These are phyloP conservation scores for Amorpha juglandis DNA, from an alignment of 2,888 invertebrate species.

Conservation along the genomic window DNA sequence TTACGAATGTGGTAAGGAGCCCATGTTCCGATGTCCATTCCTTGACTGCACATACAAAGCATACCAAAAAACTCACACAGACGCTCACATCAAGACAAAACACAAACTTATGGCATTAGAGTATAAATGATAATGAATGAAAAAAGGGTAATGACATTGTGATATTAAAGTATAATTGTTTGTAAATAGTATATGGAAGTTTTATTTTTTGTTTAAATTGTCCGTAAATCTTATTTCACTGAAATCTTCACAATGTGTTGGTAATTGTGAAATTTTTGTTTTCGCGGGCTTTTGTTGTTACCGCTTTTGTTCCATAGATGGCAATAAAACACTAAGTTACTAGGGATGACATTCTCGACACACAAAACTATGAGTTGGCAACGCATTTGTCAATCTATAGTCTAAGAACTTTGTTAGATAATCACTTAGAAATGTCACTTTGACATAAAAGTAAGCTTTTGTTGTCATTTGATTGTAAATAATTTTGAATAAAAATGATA, in stretches of 20 bases:
- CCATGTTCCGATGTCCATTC: conserved; percentile 80
- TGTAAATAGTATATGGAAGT: conserved; percentile 40
- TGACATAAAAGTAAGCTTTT: conserved; percentile 13
- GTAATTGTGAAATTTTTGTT: background rate
- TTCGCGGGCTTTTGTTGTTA: conserved; percentile 11
- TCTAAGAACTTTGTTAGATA: background rate
- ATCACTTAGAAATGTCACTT: conserved; percentile 9
- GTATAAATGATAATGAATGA: conserved; percentile 65
- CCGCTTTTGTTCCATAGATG: background rate
- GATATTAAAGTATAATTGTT: conserved; percentile 74
- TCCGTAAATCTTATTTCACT: too few species aligned
- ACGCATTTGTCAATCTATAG: too few species aligned
- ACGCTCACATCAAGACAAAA: conserved; percentile 81
- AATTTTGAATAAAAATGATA: conserved; percentile 20
- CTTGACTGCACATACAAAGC: conserved; percentile 79
- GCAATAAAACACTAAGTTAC: background rate
- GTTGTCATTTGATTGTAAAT: conserved; percentile 27
- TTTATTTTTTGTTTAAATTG: conserved; percentile 36
- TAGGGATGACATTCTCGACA: background rate
- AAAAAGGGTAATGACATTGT: conserved; percentile 57
- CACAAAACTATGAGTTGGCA: background rate
- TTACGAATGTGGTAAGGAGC: conserved; percentile 87
- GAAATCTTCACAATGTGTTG: background rate
- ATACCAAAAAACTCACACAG: conserved; percentile 80
- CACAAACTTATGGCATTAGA: conserved; percentile 85